A percentile compares a stretch with the other conserved stretches of the same genome.
phyloP scores from a whole-genome alignment of 2,797 vertebrate genomes.

The Sebastes matsubarae region DNA sequence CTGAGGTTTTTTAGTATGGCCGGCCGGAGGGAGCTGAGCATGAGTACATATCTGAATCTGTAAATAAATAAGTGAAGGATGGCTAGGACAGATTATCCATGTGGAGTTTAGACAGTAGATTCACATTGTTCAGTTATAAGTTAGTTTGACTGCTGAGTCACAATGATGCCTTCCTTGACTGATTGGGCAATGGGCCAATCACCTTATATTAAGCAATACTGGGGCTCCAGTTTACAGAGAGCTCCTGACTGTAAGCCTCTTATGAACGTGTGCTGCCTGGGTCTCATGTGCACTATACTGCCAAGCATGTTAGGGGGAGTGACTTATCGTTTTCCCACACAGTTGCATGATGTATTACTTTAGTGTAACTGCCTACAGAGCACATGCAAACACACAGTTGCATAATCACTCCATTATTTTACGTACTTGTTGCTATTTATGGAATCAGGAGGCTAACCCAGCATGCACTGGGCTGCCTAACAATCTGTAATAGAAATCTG shows the following conservation, averaged over 20 bases:
- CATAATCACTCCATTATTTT: background rate
- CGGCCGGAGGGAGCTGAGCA: background rate
- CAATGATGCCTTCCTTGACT: conserved; percentile 5
- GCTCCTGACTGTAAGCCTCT: conserved; percentile 21
- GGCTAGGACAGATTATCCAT: background rate
- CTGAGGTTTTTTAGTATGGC: background rate
- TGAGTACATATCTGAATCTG: background rate
- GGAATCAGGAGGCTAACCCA: background rate
- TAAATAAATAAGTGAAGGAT: background rate
- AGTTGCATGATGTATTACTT: background rate
- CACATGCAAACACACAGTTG: background rate
- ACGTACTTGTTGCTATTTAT: background rate
- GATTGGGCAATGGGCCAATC: conserved; percentile 1
- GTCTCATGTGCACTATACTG: background rate
- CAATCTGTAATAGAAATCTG: background rate
- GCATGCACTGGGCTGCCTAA: background rate
- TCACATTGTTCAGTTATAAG: background rate
- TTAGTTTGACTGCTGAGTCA: conserved; percentile 35
- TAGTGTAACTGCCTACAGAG: background rate
- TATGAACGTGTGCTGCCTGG: background rate
- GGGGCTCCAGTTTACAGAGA: background rate
- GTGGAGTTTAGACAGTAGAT: background rate
- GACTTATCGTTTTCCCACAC: background rate
- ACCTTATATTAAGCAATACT: conserved; percentile 14
- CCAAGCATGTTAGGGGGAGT: background rate